Evolutionary conservation across 2,113 vertebrate genomes (phyloP).

Genomic region (Crotophaga sulcirostris): DNA sequence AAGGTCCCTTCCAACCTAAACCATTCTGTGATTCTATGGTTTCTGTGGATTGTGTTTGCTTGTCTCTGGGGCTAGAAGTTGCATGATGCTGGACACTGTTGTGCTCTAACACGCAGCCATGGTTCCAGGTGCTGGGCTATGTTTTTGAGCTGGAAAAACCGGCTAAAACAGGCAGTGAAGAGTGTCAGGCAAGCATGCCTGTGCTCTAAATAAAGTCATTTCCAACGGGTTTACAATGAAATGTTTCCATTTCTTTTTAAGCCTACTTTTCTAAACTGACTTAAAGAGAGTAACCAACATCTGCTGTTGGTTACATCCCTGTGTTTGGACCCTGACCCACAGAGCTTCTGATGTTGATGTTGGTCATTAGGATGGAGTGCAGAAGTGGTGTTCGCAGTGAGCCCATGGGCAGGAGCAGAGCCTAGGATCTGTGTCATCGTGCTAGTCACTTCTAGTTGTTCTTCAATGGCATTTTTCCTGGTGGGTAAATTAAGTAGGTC

Average conservation of each 20-base stretch:
- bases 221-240: not conserved
- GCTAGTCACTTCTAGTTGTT: not conserved
- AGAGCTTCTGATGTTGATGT: rapidly evolving
- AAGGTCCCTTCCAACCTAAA: no score
- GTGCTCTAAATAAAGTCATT: not conserved
- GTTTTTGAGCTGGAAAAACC: not conserved
- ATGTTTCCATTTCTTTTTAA: not conserved
- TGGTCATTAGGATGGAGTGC: not conserved
- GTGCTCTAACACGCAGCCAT: rapidly evolving
- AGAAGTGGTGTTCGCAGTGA: not conserved
- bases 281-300: not conserved
- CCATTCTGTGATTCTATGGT: no score
- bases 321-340: not conserved
- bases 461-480: not conserved
- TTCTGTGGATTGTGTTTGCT: not conserved
- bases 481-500: not conserved
- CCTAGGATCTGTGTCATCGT: not conserved
- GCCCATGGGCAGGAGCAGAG: not conserved
- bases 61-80: not conserved
- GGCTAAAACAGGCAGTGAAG: not conserved
- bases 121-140: not conserved
- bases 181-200: not conserved
- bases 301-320: not conserved
- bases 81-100: not conserved
- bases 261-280: not conserved